Evolutionary conservation across 1,140 invertebrate species (phyloP), one percentile per base, ranked within the genome.

Genomic region (Doryteuthis pealeii): DNA sequence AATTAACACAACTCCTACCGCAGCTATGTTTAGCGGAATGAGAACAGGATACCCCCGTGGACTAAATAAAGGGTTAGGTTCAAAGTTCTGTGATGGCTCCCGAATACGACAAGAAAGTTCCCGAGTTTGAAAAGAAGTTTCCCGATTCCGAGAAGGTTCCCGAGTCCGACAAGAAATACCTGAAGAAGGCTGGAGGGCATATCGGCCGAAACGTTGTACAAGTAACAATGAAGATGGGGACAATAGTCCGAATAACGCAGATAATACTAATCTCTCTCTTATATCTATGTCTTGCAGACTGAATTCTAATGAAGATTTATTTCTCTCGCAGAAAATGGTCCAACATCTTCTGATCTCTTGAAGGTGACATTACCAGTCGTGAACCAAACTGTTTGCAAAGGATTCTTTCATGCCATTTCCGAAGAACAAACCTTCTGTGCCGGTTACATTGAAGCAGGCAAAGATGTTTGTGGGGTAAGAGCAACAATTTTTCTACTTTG

Each of bases 401-500:
- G 15, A 4, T 30, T 28, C 6, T 68, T 68, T 30, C 15, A 3
- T 30, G 66, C 28, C 28, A 18, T 32, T 18, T n/a, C 22, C 10
- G 33, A 1, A 2, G 71, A 65, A 5, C 35, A 40, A 40, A 40
- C 35, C 58, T 40, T 75, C 2, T 43, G 33, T 10, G 32, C 35
- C 1, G 74, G 70, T 35, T 70, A 72, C 62, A 75, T 75, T 18
- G 71, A 70, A 35, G 74, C 74, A 4, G 74, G 74, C 2, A 71
- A 75, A 33, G 74, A 75, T 43, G 70, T 70, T 0, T 75, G 74
- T 65, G 28, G 69, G 43, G 74, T 75, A 62, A n/a, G 40, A 69
- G 0, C 26, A 3, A 58, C 49, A 30, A 26, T 72, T 33, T 22
- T 31, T 71, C 2, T 22, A 15, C 35, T 45, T 71, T n/a, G 35